Base-by-base conservation (phyloP, 2,797 vertebrate species). In the Pteronotus mesoamericanus region DNA sequence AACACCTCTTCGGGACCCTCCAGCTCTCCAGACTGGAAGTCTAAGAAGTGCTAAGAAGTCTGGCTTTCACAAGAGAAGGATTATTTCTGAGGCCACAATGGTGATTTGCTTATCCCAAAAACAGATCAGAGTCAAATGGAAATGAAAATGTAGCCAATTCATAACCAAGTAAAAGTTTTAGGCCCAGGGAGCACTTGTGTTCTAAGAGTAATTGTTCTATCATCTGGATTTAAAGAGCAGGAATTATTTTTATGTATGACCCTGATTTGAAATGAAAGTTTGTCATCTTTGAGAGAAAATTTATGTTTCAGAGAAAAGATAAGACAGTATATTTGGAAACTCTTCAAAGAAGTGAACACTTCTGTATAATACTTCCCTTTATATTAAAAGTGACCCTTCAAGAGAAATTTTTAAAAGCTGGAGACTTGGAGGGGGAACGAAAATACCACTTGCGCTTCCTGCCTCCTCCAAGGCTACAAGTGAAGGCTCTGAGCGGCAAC, bases 271-370 rank as follows among this genome's bases (percentile, higher is more conserved):
- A 95, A 86, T 82, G 69, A 79, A 97, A 91, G 26, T 86, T 80
- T 89, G 32, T 87, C 26, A 59, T 95, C 37, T 93, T 86, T 83
- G 44, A 88, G 71, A 91, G 75, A 91, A 87, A 85, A 91, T 71
- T 83, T 95, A 55, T 61, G 80, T 86, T 94, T 95, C 34, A 51
- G 79, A 94, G 26, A 95, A 94, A 94, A 95, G 51, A 82, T 51
- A 69, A 95, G 32, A 59, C 59, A 83, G 14, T 61, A 3, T 89
- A 61, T 89, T 87, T 88, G 74, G 53, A 69, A 85, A 90, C 34
- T 72, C 77, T 91, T 94, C 44, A 87, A 95, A 94, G 48, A 89
- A 71, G 9, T 39, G 26, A 87, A 48, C 11, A 10, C 44, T 80
- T 82, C 83, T 39, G 34, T 79, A 24, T 79, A 64, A 92, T 53